Base-by-base conservation (phyloP, 2,888 invertebrate genomes). In the Odontocolon sp. region DNA sequence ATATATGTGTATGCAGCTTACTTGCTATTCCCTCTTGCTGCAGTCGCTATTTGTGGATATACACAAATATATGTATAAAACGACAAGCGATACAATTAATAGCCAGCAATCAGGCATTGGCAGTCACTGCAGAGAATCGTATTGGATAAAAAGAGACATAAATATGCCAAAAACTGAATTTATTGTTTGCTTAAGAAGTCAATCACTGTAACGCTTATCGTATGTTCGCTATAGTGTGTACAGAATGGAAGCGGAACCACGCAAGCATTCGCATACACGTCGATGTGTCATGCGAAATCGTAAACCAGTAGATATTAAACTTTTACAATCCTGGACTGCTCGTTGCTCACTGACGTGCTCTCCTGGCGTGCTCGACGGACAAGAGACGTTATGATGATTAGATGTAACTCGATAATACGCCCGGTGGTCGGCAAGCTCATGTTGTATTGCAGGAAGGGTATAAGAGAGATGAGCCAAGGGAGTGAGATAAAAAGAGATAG, bases 401-500 rank as follows among this genome's bases (percentile, higher is more conserved):
- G 89, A 90, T 89, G 89, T 89, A 90, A 89, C 88, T 87, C 84
- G 89, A 88, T 90, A 88, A 89, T 89, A 86, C 86, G 82, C 79
- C 67, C 59, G 74, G 28, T 57, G 77, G 71, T 71, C 57, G 52
- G 73, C 69, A 59, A 63, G 61, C 78, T 78, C 61, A 76, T 74
- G 66, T 54, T 76, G 14, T 26, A 28, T 26, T 18, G 18, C 33
- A 31, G 16, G 18, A 38, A 47, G 59, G n/a, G 9, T 31, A 42
- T 4, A 14, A 18, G 28, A 52, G 59, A 59, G n/a, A 45, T 42
- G 45, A 47, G 3, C 36, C 18, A 18, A 16, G 2, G 38, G 11
- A 50, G n/a, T 14, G 16, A 23, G 52, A 36, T 18, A 36, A 40
- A 45, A 18, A 52, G 52, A 45, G 50, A 40, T n/a, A 45, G 16